phyloP scores from a whole-genome alignment of 2,888 invertebrate genomes.

The Beris morrisii region DNA sequence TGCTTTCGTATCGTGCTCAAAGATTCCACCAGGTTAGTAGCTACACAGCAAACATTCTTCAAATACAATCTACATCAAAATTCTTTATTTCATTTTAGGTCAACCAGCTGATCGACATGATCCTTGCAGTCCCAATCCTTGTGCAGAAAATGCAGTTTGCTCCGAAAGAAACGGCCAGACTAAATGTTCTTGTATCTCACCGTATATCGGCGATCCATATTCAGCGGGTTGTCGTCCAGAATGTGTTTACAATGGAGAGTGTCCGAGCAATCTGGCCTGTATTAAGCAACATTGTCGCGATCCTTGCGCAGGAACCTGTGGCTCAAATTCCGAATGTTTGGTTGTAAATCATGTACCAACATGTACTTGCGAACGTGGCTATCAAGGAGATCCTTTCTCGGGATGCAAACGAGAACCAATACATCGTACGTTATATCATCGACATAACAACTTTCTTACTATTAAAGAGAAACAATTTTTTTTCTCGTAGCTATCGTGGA shows the following conservation, averaged over 20 bases:
- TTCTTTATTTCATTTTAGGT: not conserved
- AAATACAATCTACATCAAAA: no score
- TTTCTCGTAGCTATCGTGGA: conserved; percentile 41
- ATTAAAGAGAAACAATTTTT: not conserved
- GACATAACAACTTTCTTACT: conserved; percentile 46
- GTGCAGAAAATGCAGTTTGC: conserved; percentile 83
- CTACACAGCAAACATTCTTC: not conserved
- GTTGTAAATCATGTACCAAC: conserved; percentile 82
- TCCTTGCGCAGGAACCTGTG: conserved; percentile 84
- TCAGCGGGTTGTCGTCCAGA: conserved; percentile 83
- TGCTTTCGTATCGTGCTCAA: conserved; percentile 78
- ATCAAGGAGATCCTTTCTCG: conserved; percentile 80
- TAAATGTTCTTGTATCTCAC: conserved; percentile 83
- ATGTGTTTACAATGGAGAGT: conserved; percentile 80
- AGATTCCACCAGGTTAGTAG: conserved; percentile 50
- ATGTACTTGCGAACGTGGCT: conserved; percentile 76
- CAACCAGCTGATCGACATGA: conserved; percentile 52
- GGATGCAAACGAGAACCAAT: conserved; percentile 67
- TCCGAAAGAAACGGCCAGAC: conserved; percentile 68
- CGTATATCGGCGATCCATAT: conserved; percentile 86
- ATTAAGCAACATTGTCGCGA: conserved; percentile 82
- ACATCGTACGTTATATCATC: conserved; percentile 58
- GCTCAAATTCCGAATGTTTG: conserved; percentile 77
- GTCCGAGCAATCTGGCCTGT: conserved; percentile 75
- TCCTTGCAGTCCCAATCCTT: conserved; percentile 79